Evolutionary conservation across 2,113 vertebrate species (phyloP).

Genomic region (Platysternon megacephalum): DNA sequence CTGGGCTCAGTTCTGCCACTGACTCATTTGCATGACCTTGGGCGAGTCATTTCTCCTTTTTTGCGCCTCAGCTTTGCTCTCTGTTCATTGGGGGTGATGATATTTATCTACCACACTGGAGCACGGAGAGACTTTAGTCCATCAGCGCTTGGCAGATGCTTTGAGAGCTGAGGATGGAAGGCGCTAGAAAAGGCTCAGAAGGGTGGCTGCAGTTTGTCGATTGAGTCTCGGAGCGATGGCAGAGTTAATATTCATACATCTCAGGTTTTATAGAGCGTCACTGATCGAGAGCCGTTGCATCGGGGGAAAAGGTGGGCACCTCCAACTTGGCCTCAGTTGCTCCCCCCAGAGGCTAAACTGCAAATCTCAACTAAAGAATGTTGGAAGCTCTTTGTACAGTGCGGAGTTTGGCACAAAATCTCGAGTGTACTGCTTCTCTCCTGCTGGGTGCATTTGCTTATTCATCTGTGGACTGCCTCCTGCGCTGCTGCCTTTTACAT

Average conservation of each 20-base stretch:
- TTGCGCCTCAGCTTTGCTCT: background rate
- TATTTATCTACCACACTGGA: background rate
- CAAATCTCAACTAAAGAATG: background rate
- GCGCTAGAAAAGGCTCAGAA: background rate
- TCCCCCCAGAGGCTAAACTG: background rate
- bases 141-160: background rate
- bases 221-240: background rate
- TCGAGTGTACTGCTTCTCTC: background rate
- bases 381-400: background rate
- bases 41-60: rapidly evolving
- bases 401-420: background rate
- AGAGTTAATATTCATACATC: background rate
- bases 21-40: background rate
- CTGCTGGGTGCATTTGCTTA: background rate
- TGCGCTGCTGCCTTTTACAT: background rate
- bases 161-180: background rate
- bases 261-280: background rate
- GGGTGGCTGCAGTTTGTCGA: background rate
- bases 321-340: background rate
- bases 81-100: background rate
- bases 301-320: background rate
- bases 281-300: background rate
- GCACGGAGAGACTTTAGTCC: background rate
- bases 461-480: background rate
- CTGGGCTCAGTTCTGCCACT: background rate